Conservation (phyloP, 2,888 invertebrate genomes). For the Nowickia ferox region DNA sequence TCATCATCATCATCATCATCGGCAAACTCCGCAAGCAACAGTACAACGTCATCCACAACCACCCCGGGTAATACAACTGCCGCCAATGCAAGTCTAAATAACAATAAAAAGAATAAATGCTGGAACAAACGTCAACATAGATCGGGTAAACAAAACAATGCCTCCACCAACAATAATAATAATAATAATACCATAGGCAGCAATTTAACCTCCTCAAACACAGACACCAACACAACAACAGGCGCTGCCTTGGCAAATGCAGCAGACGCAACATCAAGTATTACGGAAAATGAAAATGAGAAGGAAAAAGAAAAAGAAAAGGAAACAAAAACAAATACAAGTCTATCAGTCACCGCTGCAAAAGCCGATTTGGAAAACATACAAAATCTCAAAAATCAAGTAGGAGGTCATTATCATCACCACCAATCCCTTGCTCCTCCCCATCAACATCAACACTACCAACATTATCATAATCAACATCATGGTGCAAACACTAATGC, state of each 20-base stretch:
- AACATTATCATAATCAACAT: conserved; percentile 58
- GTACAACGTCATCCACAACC: conserved; percentile 25
- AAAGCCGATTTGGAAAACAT: conserved; percentile 83
- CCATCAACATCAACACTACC: conserved; percentile 57
- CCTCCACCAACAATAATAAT: conserved; percentile 70
- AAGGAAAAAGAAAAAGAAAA: not conserved
- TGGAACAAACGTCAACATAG: conserved; percentile 82
- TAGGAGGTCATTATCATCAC: conserved; percentile 73
- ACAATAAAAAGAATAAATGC: conserved; percentile 78
- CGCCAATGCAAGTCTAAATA: conserved; percentile 67
- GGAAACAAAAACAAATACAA: conserved; percentile 58
- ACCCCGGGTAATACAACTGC: conserved; percentile 66
- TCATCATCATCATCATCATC: conserved; percentile 29
- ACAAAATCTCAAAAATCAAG: conserved; percentile 82
- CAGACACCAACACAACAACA: conserved; percentile 68
- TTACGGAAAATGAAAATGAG: conserved; percentile 56
- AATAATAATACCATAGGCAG: conserved; percentile 69
- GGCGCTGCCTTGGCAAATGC: not conserved
- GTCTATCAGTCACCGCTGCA: conserved; percentile 70
- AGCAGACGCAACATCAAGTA: conserved; percentile 64
- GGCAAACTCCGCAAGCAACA: conserved; percentile 24
- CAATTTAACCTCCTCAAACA: conserved; percentile 62
- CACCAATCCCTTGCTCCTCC: conserved; percentile 41
- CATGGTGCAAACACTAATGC: conserved; percentile 46
- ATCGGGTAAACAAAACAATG: conserved; percentile 75